Evolutionary conservation across 2,113 vertebrate species (phyloP).

Genomic region (Plestiodon gilberti): DNA sequence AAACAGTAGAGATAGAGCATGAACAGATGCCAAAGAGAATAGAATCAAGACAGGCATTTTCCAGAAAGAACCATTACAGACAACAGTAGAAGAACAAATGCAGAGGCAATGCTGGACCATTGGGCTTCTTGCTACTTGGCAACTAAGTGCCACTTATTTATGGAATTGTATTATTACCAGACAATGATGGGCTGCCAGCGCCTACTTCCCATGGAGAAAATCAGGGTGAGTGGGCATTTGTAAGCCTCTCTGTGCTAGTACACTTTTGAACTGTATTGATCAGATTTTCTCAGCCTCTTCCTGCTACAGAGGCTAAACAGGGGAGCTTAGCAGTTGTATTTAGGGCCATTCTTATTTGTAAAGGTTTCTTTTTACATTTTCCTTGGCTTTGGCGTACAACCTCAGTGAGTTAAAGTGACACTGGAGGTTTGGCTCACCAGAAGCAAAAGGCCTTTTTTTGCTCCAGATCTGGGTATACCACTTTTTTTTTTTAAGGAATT

Average conservation of each 20-base stretch:
- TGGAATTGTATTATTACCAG: not conserved
- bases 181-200: not conserved
- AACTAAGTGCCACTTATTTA: constrained; percentile 2
- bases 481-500: not conserved
- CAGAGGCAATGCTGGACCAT: not conserved
- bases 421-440: not conserved
- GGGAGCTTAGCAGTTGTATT: not conserved
- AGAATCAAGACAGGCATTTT: not conserved
- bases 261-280: not conserved
- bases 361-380: not conserved
- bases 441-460: not conserved
- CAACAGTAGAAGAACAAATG: not conserved
- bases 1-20: not conserved
- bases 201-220: not conserved
- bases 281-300: not conserved
- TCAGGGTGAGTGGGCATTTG: not conserved
- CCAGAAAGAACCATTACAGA: not conserved
- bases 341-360: fast-evolving
- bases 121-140: not conserved
- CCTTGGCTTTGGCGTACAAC: not conserved
- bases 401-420: not conserved
- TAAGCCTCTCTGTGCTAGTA: not conserved
- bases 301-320: not conserved
- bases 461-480: not conserved
- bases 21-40: not conserved